phyloP scores from a whole-genome alignment of 2,888 invertebrate genomes.

The Sarcophaga variegata region DNA sequence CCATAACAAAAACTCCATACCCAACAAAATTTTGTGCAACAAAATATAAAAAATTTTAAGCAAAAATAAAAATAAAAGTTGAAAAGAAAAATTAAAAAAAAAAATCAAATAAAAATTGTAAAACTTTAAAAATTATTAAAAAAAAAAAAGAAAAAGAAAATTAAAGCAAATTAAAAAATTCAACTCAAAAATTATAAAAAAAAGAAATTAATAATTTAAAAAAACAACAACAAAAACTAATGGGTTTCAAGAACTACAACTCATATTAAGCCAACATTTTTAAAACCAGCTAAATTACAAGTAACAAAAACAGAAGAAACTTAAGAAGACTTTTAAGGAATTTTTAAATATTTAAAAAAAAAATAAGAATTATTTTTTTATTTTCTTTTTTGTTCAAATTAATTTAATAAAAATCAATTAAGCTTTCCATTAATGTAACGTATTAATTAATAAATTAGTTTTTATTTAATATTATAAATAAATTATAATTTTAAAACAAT shows the following conservation, averaged over 20 bases:
- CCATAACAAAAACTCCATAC: conserved; percentile 71
- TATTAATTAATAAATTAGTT: neutral
- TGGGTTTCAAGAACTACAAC: conserved; percentile 70
- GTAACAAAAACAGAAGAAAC: conserved; percentile 45
- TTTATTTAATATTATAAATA: conserved; percentile 7
- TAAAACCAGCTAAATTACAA: conserved; percentile 45
- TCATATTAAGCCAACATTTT: conserved; percentile 60
- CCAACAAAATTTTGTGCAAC: conserved; percentile 78
- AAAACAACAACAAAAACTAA: conserved; percentile 70
- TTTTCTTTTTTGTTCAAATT: conserved; percentile 7
- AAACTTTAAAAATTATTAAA: neutral
- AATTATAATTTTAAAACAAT: neutral
- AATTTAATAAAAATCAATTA: neutral
- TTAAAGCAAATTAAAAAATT: conserved; percentile 60
- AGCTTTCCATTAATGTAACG: neutral
- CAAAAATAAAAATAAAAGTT: conserved; percentile 59
- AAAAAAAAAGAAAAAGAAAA: conserved; percentile 61
- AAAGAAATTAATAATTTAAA: conserved; percentile 54
- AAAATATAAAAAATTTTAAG: conserved; percentile 74
- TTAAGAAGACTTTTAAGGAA: conserved; percentile 52
- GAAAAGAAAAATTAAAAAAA: conserved; percentile 69
- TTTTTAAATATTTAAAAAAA: conserved; percentile 13
- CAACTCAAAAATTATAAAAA: conserved; percentile 70
- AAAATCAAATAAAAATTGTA: conserved; percentile 57
- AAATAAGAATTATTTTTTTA: conserved; percentile 19